phyloP scores from a whole-genome alignment of 2,113 vertebrate species.

The Podarcis muralis region DNA sequence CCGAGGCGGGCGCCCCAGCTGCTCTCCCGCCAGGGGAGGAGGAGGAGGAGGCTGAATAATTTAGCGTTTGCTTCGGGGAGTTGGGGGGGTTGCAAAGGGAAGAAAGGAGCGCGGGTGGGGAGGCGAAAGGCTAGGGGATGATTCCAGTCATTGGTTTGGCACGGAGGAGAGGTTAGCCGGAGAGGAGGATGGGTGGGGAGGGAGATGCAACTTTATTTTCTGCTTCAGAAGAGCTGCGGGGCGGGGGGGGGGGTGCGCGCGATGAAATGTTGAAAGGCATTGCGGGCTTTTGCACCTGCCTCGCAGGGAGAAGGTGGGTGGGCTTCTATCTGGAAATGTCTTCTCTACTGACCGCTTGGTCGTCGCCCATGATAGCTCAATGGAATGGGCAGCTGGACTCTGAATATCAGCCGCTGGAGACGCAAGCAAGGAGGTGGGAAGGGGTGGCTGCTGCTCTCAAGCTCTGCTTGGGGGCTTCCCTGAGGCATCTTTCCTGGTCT shows the following conservation, averaged over 20 bases:
- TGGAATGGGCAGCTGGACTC: not conserved
- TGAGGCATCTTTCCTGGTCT: not conserved
- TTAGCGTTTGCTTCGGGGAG: not conserved
- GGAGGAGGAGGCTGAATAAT: constrained; percentile 16
- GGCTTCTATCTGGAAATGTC: not conserved
- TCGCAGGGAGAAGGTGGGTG: not conserved
- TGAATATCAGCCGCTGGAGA: not conserved
- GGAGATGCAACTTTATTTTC: not conserved
- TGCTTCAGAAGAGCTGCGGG: not conserved
- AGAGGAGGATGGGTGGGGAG: too few species aligned
- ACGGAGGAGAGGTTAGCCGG: not conserved
- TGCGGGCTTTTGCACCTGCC: too few species aligned
- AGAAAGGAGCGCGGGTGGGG: not conserved
- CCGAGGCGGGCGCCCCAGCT: not conserved
- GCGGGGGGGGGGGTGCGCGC: too few species aligned
- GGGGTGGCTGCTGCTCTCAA: too few species aligned
- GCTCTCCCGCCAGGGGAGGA: not conserved
- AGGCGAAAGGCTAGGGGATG: not conserved
- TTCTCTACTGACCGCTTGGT: not conserved
- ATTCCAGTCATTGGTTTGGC: constrained; percentile 4
- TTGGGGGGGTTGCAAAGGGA: not conserved
- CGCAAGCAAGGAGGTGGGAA: not conserved
- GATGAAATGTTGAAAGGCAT: too few species aligned
- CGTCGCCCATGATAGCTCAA: not conserved
- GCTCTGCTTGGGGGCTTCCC: not conserved